Evolutionary conservation across 2,797 vertebrate genomes (phyloP).

Genomic region (Babyrousa celebensis): DNA sequence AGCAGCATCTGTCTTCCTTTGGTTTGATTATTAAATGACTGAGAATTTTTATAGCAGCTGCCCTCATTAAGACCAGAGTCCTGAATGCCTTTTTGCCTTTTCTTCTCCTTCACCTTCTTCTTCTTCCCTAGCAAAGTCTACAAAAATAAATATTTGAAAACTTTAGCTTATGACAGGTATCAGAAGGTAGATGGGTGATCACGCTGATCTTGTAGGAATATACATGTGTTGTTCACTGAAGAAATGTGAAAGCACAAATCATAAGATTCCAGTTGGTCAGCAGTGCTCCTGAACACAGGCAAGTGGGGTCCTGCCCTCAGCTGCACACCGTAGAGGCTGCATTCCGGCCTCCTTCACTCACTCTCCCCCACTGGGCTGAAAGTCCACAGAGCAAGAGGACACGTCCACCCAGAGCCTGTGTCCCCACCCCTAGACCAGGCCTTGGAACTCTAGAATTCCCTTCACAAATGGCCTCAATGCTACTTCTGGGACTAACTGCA

Average conservation of each 20-base stretch:
- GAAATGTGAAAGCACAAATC: background rate
- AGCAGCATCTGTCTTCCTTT: conserved; percentile 40
- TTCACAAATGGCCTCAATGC: background rate
- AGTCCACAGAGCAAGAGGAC: background rate
- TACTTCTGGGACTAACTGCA: background rate
- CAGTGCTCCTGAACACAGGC: background rate
- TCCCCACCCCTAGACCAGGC: background rate
- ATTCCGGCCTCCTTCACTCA: background rate
- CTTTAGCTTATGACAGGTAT: conserved; percentile 39
- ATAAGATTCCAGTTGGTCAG: background rate
- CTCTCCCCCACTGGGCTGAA: background rate
- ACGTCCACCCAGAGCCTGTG: background rate
- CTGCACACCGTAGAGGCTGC: background rate
- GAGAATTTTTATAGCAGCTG: background rate
- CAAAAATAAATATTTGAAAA: conserved; percentile 64
- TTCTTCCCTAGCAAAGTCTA: background rate
- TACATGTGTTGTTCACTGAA: background rate
- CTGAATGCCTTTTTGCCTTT: conserved; percentile 8
- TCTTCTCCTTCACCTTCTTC: too few relatives aligned
- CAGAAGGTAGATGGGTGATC: background rate
- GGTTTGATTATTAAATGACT: conserved; percentile 15
- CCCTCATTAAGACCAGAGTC: background rate
- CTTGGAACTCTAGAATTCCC: background rate
- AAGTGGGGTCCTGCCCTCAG: background rate
- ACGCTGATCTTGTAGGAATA: background rate